Conservation (phyloP, 37 sponge, comb jelly and placozoan genomes). For the Eunapius fragilis region DNA sequence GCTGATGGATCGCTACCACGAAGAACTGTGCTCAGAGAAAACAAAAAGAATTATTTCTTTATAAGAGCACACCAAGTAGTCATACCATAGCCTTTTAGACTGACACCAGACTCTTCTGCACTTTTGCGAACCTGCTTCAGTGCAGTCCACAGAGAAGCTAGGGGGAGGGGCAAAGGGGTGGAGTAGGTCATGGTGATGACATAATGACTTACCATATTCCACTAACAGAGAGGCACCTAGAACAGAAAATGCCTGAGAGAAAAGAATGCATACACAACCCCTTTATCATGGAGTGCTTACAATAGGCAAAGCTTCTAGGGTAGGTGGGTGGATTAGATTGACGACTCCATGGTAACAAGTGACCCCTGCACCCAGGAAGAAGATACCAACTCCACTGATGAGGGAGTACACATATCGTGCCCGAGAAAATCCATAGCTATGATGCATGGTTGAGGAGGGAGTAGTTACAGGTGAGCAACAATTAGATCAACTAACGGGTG, state of each 20-base stretch:
- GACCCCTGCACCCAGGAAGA: constrained; percentile 96
- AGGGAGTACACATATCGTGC: constrained; percentile 96
- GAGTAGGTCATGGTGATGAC: neutral
- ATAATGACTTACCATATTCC: constrained; percentile 72
- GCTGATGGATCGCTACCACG: constrained; percentile 94
- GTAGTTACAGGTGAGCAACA: neutral
- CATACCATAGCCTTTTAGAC: constrained; percentile 89
- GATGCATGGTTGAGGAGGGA: neutral
- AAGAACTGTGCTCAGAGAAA: constrained; percentile 67
- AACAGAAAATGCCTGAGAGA: constrained; percentile 75
- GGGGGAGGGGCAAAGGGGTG: neutral
- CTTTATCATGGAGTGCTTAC: no score
- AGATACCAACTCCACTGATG: constrained; percentile 96
- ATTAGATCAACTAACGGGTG: constrained; percentile 80
- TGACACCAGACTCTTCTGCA: constrained; percentile 72
- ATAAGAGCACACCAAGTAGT: neutral
- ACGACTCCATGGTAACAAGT: constrained; percentile 91
- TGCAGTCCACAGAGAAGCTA: constrained; percentile 81
- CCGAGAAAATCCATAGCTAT: constrained; percentile 91
- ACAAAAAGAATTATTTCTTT: neutral
- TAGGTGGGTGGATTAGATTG: constrained; percentile 82
- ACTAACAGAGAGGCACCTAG: constrained; percentile 80
- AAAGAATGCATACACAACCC: neutral
- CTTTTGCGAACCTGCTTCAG: constrained; percentile 79
- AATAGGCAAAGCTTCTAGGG: constrained; percentile 69